These are phyloP conservation scores for Diarsia mendica DNA, from an alignment of 2,888 invertebrate species.

Conservation along the genomic window DNA sequence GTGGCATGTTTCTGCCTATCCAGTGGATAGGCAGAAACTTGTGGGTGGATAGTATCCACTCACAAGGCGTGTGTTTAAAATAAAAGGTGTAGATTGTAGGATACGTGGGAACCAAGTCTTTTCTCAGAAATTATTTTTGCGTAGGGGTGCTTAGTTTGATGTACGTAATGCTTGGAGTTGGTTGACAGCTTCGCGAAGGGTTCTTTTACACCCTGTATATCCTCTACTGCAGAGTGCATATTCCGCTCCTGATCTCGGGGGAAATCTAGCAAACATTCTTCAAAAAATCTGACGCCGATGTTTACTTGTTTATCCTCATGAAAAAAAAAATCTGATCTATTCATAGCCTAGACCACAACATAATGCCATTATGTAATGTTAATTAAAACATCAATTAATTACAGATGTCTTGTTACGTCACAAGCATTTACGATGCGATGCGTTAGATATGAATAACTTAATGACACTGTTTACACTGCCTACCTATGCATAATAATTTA, in stretches of 20 bases:
- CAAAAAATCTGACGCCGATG: not conserved
- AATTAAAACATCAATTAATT: constrained; percentile 43
- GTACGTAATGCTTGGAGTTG: no score
- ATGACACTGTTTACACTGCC: constrained; percentile 10
- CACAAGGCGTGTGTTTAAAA: no score
- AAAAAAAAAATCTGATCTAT: not conserved
- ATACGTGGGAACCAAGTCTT: no score
- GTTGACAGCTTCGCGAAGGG: no score
- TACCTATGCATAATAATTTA: constrained; percentile 8
- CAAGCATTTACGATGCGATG: not conserved
- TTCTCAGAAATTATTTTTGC: no score
- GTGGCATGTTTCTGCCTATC: no score
- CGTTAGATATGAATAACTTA: constrained; percentile 11
- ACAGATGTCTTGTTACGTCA: constrained; percentile 30
- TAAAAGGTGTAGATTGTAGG: no score
- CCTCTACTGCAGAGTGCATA: not conserved
- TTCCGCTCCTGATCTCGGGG: not conserved
- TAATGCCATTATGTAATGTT: not conserved
- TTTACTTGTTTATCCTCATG: not conserved
- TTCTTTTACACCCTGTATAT: no score
- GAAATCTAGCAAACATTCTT: not conserved
- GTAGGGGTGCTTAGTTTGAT: no score
- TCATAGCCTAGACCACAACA: constrained; percentile 5
- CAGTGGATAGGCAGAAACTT: no score
- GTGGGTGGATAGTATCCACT: no score